Percentiles rank a stretch among this genome's conserved stretches.
Evolutionary conservation across 2,888 invertebrate species (phyloP).

Genomic region (Rhagium mordax): DNA sequence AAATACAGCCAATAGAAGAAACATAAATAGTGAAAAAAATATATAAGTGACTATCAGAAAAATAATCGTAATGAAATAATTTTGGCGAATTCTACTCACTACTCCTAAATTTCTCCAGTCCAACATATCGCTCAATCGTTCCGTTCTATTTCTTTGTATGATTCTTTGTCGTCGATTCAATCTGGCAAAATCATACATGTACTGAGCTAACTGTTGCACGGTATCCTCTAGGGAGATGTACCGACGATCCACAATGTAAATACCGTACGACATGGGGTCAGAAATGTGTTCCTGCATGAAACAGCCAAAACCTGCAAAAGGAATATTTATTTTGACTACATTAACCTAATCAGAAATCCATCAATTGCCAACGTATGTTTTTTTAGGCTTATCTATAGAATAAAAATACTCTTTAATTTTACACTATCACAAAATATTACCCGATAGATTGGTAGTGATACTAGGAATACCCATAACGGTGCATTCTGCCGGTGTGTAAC

Average conservation of each 20-base stretch:
- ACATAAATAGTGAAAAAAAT: too few species aligned
- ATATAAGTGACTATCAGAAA: too few species aligned
- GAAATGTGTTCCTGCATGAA: conserved; percentile 99
- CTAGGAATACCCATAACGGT: conserved; percentile 99
- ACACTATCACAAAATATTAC: too few species aligned
- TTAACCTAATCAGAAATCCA: too few species aligned
- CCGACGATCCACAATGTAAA: conserved; percentile 97
- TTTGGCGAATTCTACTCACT: conserved; percentile 78
- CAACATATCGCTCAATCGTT: conserved; percentile 94
- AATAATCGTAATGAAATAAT: too few species aligned
- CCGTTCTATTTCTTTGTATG: conserved; percentile 98
- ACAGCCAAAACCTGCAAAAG: conserved; percentile 91
- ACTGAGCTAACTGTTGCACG: conserved; percentile 91
- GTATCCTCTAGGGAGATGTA: conserved; percentile 92
- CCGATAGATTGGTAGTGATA: conserved; percentile 97
- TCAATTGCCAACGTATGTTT: not conserved
- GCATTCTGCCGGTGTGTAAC: conserved; percentile 99
- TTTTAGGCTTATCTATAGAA: not conserved
- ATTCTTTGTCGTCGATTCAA: conserved; percentile 95
- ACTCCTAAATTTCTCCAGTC: conserved; percentile 99
- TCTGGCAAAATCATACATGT: conserved; percentile 94
- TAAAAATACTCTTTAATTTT: too few species aligned
- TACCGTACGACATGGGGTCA: conserved; percentile 98
- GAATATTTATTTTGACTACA: too few species aligned
- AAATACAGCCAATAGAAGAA: too few species aligned